Percentiles rank a stretch among this genome's conserved stretches.
Evolutionary conservation across 2,888 invertebrate species (phyloP).

Genomic region (Pachymerium ferrugineum): DNA sequence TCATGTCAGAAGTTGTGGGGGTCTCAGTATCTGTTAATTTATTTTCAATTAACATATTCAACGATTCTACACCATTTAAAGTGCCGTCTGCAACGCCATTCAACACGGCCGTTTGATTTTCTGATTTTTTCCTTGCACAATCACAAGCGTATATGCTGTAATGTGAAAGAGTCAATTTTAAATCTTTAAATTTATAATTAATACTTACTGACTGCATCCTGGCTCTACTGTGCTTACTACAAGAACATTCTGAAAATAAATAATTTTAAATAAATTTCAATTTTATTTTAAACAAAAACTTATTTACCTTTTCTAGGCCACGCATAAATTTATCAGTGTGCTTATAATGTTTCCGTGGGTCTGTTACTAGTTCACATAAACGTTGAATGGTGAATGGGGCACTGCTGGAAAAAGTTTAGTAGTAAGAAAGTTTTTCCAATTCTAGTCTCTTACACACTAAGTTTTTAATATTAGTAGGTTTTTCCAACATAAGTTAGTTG

Average conservation of each 20-base stretch:
- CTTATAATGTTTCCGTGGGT: conserved; percentile 88
- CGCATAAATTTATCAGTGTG: conserved; percentile 94
- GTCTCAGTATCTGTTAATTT: background rate
- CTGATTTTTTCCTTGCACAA: background rate
- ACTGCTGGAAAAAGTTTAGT: conserved; percentile 53
- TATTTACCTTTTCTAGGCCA: conserved; percentile 76
- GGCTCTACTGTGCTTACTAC: conserved; percentile 63
- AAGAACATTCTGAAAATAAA: conserved; percentile 59
- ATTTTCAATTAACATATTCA: background rate
- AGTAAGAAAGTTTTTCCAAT: background rate
- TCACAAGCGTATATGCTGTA: background rate
- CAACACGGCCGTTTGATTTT: background rate
- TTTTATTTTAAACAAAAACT: too few relatives aligned
- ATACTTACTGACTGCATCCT: conserved; percentile 42
- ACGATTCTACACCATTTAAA: background rate
- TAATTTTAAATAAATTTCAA: background rate
- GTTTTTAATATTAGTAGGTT: too few relatives aligned
- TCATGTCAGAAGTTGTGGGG: background rate
- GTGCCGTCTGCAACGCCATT: background rate
- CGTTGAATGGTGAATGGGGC: conserved; percentile 96
- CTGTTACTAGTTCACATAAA: conserved; percentile 85
- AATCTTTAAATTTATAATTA: background rate
- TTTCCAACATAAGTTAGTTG: too few relatives aligned
- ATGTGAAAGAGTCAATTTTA: background rate
- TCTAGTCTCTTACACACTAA: too few relatives aligned